Base-by-base conservation (phyloP, 2,888 invertebrate species). In the Blomia tropicalis region DNA sequence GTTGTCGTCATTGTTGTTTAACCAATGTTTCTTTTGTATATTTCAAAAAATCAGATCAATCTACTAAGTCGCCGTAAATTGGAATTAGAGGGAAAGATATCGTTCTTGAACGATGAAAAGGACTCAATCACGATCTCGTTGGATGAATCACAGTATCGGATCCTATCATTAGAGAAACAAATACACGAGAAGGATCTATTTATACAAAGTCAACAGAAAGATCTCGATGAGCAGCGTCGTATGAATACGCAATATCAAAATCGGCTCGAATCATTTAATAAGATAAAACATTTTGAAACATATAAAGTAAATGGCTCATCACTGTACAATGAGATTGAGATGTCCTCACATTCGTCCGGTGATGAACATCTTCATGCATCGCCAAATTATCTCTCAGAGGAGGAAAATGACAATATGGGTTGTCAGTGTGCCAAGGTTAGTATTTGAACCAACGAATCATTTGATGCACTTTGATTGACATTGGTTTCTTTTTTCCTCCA, bases 141-240 rank as follows among this genome's bases (percentile, higher is more conserved):
- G 63, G 92, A 93, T 67, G 91, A 92, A 74, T 85, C 90, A 43
- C 85, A 86, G 61, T 90, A 92, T 75, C 80, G 88, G 72, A 87
- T 91, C 70, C 76, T 84, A 69, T 81, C 87, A 69, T 78, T 93
- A 69, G 91, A 93, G 74, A 80, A 75, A 68, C 75, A 86, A 72
- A 79, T 83, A 56, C 80, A 83, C 68, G 87, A 89, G 74, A 85
- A 87, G 76, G 87, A 87, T 71, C 75, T 64, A 43, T 70, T 77
- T 74, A 69, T 77, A 27, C 71, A 73, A 11, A 71, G 71, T 59
- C 73, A 73, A 62, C 71, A 74, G 56, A 71, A 73, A 67, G 84
- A 85, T 69, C 73, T 85, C 67, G 82, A 83, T 68, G 81, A 85
- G 64, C 78, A 85, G 19, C 82, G 83, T 69, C 77, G 82, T 62